A percentile compares a stretch with the other conserved stretches of the same genome.
Conservation (phyloP, 2,797 vertebrate species). For the Typhlichthys eigenmanni region DNA sequence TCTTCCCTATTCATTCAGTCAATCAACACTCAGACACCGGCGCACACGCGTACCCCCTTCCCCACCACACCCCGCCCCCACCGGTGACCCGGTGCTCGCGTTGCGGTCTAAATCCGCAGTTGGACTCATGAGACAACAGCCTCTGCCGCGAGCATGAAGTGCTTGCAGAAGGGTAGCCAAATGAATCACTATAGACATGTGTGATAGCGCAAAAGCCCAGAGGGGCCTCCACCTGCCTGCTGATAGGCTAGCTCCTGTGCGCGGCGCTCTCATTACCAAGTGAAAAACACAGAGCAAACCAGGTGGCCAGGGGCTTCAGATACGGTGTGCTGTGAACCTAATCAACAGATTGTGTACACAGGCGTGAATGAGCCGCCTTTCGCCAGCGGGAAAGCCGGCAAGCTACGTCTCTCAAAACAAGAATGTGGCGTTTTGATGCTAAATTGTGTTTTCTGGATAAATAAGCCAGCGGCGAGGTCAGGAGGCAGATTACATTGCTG, state of each 20-base stretch:
- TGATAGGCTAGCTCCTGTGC: conserved; percentile 46
- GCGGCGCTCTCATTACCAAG: conserved; percentile 57
- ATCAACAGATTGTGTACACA: conserved; percentile 52
- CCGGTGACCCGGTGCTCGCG: conserved; percentile 53
- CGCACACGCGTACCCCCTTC: conserved; percentile 37
- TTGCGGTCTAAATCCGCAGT: conserved; percentile 43
- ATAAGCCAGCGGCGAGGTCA: conserved; percentile 31
- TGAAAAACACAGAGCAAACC: conserved; percentile 50
- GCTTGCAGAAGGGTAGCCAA: conserved; percentile 49
- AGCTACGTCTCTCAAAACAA: neutral
- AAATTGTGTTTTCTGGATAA: conserved; percentile 31
- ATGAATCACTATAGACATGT: conserved; percentile 63
- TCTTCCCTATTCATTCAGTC: conserved; percentile 47
- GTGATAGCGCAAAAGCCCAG: conserved; percentile 44
- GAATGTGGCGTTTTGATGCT: conserved; percentile 4
- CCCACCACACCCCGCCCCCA: conserved; percentile 2
- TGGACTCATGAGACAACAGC: conserved; percentile 24
- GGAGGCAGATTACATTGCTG: neutral
- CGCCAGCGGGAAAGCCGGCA: conserved; percentile 38
- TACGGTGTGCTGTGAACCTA: conserved; percentile 41
- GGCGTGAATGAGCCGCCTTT: conserved; percentile 11
- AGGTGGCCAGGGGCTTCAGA: conserved; percentile 49
- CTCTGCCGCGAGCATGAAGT: conserved; percentile 40
- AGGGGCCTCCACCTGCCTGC: conserved; percentile 30
- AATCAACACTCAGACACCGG: conserved; percentile 52